Percentiles rank a stretch among this genome's conserved stretches.
These are phyloP conservation scores for Machimus atricapillus DNA, from an alignment of 2,888 invertebrate species.

Conservation along the genomic window DNA sequence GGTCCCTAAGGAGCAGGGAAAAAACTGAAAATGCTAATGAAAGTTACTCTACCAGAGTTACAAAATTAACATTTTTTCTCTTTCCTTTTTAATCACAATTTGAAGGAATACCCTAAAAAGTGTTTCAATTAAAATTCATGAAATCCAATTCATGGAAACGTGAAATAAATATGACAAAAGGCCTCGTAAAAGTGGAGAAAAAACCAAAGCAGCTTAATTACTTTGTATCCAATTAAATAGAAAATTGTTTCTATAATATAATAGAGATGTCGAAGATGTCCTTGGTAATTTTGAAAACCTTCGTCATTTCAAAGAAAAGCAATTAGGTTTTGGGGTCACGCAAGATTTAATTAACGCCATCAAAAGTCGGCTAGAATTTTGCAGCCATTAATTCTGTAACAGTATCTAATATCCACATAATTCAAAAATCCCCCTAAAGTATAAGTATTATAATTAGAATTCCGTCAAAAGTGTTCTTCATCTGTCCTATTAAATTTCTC, in stretches of 20 bases:
- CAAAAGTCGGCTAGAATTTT: not conserved
- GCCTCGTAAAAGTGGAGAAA: not conserved
- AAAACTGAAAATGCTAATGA: not conserved
- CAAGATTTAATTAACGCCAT: not conserved
- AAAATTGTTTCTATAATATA: not conserved
- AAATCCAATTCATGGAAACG: not conserved
- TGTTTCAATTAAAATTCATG: not conserved
- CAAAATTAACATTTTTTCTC: not conserved
- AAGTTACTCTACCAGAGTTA: not conserved
- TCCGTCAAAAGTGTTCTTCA: not conserved
- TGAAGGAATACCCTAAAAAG: not conserved
- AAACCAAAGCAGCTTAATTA: not conserved
- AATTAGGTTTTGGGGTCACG: not conserved
- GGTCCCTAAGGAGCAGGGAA: not conserved
- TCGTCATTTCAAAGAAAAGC: not conserved
- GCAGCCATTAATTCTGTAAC: not conserved
- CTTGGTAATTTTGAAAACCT: not conserved
- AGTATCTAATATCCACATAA: not conserved
- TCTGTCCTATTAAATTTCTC: not conserved
- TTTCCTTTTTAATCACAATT: not conserved
- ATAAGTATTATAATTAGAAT: no score
- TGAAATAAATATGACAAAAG: not conserved
- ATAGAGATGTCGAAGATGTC: not conserved
- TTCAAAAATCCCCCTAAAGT: not conserved
- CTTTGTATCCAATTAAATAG: not conserved